Evolutionary conservation across 2,797 vertebrate genomes (phyloP), one percentile per base, ranked within the genome.

Genomic region (Oreonectes daqikongensis): DNA sequence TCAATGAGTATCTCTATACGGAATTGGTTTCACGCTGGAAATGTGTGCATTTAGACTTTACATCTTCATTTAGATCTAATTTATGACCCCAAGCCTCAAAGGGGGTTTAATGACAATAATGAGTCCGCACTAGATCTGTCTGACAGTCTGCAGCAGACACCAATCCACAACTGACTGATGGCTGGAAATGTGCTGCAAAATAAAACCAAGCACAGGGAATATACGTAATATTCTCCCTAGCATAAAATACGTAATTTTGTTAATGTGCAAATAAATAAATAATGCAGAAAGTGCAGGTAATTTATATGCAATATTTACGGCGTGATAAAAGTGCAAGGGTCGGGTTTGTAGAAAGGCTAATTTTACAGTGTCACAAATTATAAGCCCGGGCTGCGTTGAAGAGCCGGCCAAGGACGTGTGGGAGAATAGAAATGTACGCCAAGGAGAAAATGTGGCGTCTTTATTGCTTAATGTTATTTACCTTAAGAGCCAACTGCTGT

Each of bases 261-360:
- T 22, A 53, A 42, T 63, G n/a, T 38, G 38, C 26, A 22, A 76
- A 46, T 70, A 59, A 42, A 69, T 61, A 73, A 66, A 10, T 35
- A 77, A 67, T 53, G 60, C 46, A 66, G 61, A 55, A 42, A 50
- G 46, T 22, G 32, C 22, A 55, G 48, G 9, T 72, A 35, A 83
- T 72, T 83, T 63, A 74, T 81, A 75, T 72, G 75, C 12, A 61
- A 61, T 59, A 79, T 81, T 66, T 44, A 68, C 66, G 67, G 71
- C 6, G 46, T 65, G 60, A 65, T 78, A 79, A 72, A 83, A 78
- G 38, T 44, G 26, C 14, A 10, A 28, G 70, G 42, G n/a, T 42
- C 24, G 53, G 68, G 46, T 67, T 72, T 55, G n/a, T 20, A 75
- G 65, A 57, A 75, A 75, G 59, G 75, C 69, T 78, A 78, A 82